Evolutionary conservation across 53 echinoderm and acorn worm genomes (phyloP), one percentile per base, ranked within the genome.

Genomic region (Luidia sarsii): DNA sequence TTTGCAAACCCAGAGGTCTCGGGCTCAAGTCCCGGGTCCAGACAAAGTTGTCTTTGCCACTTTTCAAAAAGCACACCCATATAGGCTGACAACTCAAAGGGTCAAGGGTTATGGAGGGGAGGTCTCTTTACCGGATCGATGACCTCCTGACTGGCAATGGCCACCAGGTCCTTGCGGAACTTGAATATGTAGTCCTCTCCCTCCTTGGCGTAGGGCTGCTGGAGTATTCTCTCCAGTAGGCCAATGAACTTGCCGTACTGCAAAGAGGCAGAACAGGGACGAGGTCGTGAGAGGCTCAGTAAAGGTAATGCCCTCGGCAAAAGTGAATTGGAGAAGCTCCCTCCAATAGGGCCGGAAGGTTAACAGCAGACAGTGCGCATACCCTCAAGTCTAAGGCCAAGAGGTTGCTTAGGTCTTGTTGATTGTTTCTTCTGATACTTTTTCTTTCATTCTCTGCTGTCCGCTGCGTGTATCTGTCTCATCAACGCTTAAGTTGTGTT

Each of bases 131-230:
- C 95, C 28, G 92, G 92, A 48, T 80, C 74, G 19, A 94, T 91
- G 65, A 69, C 65, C 54, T 95, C 85, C 45, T 82, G 84, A 64
- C 82, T 92, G 33, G 81, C 45, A 24, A 81, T 82, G 3, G 95
- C 92, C 2, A 80, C 81, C 10, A 95, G 51, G 19, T 89, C 83
- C 20, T 53, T 61, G 32, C 95, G 79, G 67, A 81, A 95, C 21
- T 84, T 84, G 48, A 84, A 53, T 11, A 95, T 77, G 54, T 84
- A 95, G 6, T 85, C 85, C 46, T 75, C 80, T 1, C 71, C 84
- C 20, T 92, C 84, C 39, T 86, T 92, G 15, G 95, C 92, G 41
- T 89, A 92, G 0, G 95, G 92, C 53, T 92, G 92, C 39, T 87
- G 71, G 0, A 87, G 19, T 16, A 95, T 84, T 67, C 95, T 87